Conservation (phyloP, 2,888 invertebrate genomes). For the Petrolisthes cinctipes region DNA sequence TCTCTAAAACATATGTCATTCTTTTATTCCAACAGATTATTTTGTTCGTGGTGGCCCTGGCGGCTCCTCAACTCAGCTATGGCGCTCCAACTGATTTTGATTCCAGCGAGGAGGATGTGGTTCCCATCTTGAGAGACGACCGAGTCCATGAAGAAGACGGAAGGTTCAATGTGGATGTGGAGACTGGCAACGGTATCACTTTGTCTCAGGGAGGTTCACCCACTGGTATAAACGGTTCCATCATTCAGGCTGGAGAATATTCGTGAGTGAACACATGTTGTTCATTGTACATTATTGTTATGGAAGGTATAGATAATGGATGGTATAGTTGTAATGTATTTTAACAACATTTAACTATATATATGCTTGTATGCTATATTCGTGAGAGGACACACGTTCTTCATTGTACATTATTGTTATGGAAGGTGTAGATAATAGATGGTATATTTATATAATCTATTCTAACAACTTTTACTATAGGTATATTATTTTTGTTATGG, state of each 20-base stretch:
- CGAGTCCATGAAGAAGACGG: conserved; percentile 47
- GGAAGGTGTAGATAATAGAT: no score
- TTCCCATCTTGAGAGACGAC: conserved; percentile 52
- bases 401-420: no score
- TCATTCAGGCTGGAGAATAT: conserved; percentile 50
- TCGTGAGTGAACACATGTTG: conserved; percentile 16
- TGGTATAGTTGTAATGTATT: no score
- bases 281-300: no score
- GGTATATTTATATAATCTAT: no score
- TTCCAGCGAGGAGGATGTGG: conserved; percentile 11
- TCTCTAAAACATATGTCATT: no score
- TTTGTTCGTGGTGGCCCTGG: not conserved
- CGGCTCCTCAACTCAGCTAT: conserved; percentile 14
- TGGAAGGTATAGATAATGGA: no score
- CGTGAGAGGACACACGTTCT: no score
- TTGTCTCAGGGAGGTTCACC: conserved; percentile 51
- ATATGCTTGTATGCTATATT: no score
- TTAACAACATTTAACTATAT: no score
- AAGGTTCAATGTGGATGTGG: conserved; percentile 46
- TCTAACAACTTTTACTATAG: no score
- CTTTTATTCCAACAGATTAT: not conserved
- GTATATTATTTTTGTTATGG: no score
- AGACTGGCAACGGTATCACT: conserved; percentile 59
- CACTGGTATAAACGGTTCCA: conserved; percentile 35
- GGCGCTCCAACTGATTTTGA: not conserved